Conservation (phyloP, 2,797 vertebrate genomes). For the Myiothlypis chrysogaster region DNA sequence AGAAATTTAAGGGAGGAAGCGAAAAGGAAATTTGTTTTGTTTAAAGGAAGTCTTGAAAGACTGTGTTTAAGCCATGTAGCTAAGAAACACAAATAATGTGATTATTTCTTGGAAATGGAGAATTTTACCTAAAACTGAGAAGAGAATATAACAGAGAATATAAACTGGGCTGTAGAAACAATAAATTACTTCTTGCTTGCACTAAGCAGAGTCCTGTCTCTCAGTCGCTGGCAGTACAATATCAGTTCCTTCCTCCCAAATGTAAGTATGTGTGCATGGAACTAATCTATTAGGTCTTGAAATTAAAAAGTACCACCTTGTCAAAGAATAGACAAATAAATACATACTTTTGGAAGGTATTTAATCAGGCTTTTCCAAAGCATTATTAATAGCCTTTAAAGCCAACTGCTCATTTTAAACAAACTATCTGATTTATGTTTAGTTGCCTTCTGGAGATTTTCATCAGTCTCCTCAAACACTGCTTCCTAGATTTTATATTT, state of each 20-base stretch:
- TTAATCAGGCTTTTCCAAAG: background rate
- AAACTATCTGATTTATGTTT: background rate
- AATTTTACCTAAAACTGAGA: background rate
- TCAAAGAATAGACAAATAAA: background rate
- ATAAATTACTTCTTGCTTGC: background rate
- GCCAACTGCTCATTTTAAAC: background rate
- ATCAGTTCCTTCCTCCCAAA: background rate
- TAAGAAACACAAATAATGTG: background rate
- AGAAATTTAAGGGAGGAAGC: background rate
- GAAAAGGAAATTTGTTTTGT: too few relatives aligned
- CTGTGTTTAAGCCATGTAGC: background rate
- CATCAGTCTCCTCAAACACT: background rate
- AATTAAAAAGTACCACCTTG: background rate
- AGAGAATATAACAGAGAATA: too few relatives aligned
- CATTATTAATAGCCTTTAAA: background rate
- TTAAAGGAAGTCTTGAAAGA: background rate
- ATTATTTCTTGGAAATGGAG: background rate
- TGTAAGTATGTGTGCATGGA: background rate
- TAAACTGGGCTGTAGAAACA: background rate
- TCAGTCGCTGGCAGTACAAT: background rate
- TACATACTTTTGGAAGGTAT: background rate
- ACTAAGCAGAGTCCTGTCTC: background rate
- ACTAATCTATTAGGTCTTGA: background rate
- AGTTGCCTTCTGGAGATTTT: background rate
- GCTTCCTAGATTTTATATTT: background rate